A percentile compares a stretch with the other conserved stretches of the same genome.
These are phyloP conservation scores for Psittacula cyanocephala DNA, from an alignment of 2,113 vertebrate genomes.

Conservation along the genomic window DNA sequence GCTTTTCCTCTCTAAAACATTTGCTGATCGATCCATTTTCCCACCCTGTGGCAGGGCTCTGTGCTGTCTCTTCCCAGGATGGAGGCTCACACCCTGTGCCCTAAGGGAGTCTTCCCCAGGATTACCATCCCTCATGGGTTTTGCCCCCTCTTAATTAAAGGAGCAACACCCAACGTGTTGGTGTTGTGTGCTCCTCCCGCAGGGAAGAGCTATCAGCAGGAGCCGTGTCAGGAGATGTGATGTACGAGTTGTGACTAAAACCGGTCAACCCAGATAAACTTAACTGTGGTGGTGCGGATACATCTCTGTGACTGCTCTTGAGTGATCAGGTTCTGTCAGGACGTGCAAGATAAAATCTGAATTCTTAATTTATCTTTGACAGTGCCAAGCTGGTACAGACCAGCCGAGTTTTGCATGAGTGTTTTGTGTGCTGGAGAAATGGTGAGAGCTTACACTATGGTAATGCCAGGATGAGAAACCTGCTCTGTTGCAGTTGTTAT, in stretches of 20 bases:
- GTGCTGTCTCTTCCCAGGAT: background rate
- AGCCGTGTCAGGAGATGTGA: background rate
- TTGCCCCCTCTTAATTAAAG: background rate
- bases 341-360: background rate
- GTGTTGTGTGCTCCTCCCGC: background rate
- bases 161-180: background rate
- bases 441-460: background rate
- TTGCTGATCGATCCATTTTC: background rate
- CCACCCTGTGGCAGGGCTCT: fast-evolving
- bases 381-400: background rate
- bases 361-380: background rate
- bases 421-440: background rate
- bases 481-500: background rate
- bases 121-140: background rate
- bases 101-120: background rate
- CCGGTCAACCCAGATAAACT: background rate
- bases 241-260: background rate
- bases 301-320: background rate
- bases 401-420: background rate
- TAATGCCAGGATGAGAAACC: background rate
- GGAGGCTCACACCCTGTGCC: background rate
- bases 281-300: background rate
- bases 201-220: background rate
- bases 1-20: background rate
- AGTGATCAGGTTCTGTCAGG: conserved; percentile 16